phyloP scores from a whole-genome alignment of 2,113 vertebrate species.

The Ceyx margarethae region DNA sequence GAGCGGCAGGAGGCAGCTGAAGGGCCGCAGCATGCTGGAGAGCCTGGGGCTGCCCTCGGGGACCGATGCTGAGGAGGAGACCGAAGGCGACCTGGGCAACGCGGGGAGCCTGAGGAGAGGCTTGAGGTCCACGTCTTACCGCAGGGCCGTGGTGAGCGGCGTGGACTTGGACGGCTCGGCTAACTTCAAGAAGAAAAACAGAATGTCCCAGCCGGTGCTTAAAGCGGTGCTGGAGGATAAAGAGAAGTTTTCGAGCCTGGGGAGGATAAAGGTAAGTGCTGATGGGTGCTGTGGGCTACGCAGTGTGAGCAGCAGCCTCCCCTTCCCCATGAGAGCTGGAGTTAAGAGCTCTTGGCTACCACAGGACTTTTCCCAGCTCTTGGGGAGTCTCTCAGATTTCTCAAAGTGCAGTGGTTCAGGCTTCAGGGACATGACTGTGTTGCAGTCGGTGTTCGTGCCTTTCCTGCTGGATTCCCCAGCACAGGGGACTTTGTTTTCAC shows the following conservation, averaged over 20 bases:
- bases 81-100: slow-evolving; percentile 75
- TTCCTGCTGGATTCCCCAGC: not conserved
- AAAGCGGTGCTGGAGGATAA: slow-evolving; percentile 76
- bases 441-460: not conserved
- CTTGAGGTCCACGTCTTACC: slow-evolving; percentile 91
- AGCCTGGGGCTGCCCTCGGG: slow-evolving; percentile 66
- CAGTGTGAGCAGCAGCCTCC: accelerated
- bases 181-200: slow-evolving; percentile 73
- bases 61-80: slow-evolving; percentile 46
- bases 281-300: not conserved
- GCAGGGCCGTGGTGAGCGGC: slow-evolving; percentile 90
- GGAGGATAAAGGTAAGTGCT: slow-evolving; percentile 75
- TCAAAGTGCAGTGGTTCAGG: not conserved
- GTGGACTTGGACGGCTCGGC: slow-evolving; percentile 76
- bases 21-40: slow-evolving; percentile 88
- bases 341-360: not conserved
- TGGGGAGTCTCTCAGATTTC: not conserved
- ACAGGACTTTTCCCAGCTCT: accelerated
- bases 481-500: not conserved
- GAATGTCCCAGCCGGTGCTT: slow-evolving; percentile 79
- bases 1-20: slow-evolving; percentile 68
- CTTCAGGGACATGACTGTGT: accelerated
- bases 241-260: slow-evolving; percentile 77
- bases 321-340: accelerated
- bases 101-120: slow-evolving; percentile 80